Conservation (phyloP, 2,888 invertebrate genomes). For the Maniola hyperantus region DNA sequence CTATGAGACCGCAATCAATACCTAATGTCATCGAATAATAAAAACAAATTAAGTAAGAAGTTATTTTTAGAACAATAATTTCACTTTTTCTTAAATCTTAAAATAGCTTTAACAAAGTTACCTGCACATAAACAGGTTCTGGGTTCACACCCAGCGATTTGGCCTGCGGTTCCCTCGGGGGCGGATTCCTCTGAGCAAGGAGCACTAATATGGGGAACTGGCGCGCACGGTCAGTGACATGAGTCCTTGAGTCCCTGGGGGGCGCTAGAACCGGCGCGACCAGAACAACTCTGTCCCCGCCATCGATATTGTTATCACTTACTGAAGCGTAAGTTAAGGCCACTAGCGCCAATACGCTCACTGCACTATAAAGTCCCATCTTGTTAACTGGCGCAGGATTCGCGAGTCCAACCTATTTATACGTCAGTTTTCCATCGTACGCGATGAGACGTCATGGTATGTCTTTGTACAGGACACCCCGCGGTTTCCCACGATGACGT, state of each 20-base stretch:
- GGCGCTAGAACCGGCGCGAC: slow-evolving; percentile 74
- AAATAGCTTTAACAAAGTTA: slow-evolving; percentile 41
- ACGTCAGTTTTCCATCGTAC: slow-evolving; percentile 62
- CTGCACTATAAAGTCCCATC: slow-evolving; percentile 68
- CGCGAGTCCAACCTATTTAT: slow-evolving; percentile 72
- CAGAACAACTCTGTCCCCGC: slow-evolving; percentile 62
- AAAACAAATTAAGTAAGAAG: too few species aligned
- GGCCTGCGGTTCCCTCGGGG: slow-evolving; percentile 56
- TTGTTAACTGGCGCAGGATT: slow-evolving; percentile 71
- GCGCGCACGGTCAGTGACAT: slow-evolving; percentile 63
- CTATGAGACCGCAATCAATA: too few species aligned
- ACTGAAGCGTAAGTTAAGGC: slow-evolving; percentile 57
- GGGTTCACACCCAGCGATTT: slow-evolving; percentile 61
- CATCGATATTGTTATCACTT: slow-evolving; percentile 64
- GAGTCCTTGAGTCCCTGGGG: slow-evolving; percentile 63
- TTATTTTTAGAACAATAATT: not conserved
- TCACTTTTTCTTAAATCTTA: not conserved
- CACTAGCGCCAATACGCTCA: slow-evolving; percentile 60
- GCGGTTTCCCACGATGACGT: slow-evolving; percentile 62
- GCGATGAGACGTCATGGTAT: slow-evolving; percentile 57
- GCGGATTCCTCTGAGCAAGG: slow-evolving; percentile 55
- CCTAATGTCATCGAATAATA: too few species aligned
- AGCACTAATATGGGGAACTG: slow-evolving; percentile 74
- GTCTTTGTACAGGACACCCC: slow-evolving; percentile 50
- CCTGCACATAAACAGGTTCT: slow-evolving; percentile 72